Base-by-base conservation (phyloP, 2,888 invertebrate genomes). In the Platycheirus rosarum region DNA sequence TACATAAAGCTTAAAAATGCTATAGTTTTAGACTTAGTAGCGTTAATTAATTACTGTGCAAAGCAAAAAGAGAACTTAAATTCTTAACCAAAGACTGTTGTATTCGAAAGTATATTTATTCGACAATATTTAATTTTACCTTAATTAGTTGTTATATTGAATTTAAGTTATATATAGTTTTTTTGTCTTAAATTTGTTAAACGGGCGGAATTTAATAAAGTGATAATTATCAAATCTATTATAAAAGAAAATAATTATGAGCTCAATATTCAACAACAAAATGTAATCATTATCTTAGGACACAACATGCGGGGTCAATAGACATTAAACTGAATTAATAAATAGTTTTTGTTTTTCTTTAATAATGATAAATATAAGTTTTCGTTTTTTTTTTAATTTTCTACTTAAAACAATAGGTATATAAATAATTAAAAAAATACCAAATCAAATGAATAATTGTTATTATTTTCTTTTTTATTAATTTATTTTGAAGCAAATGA, bases 11-110 rank as follows among this genome's bases (percentile, higher is more conserved):
- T 37, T 16, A 18, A 53, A 20, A 37, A 37, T 46, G 14, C 18
- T 16, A 11, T 37, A 42, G 42, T 14, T 42, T 60, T 9, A 40
- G 11, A 29, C 14, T 29, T 11, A 29, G 29, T 44, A 7, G 35
- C 35, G 26, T 40, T n/a, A 53, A 44, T 23, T 23, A 23, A 40
- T 40, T 40, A 57, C 11, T 57, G 57, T 16, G 40, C 11, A 26
- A 6, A 26, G 2, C n/a, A 40, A 57, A 40, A 13, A 26, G 46
- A 32, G n/a, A 37, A 66, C 55, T 63, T 44, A 9, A 49, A 70
- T 49, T 69, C 66, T 66, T 66, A 62, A 71, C 80, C 80, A 82
- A 82, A 82, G 80, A 82, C 80, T 82, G 66, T 80, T 80, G 53
- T 62, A 75, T 35, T 42, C 32, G 40, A 66, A 60, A 55, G 23